phyloP scores from a whole-genome alignment of 2,797 vertebrate species.

The Amblyraja radiata region DNA sequence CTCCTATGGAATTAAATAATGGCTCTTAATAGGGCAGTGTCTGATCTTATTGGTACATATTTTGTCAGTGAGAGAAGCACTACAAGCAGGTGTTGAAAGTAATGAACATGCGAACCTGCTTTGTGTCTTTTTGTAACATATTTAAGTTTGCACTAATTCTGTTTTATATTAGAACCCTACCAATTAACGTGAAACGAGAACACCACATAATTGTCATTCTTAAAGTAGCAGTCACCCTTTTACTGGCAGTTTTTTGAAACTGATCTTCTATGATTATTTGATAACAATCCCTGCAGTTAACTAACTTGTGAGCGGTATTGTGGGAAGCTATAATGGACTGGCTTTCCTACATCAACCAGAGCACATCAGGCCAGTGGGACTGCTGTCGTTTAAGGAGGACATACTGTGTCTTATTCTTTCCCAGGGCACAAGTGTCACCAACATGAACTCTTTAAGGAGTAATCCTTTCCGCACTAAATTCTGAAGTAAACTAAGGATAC shows the following conservation, averaged over 20 bases:
- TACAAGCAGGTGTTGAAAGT: not conserved
- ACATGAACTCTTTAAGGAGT: conserved; percentile 16
- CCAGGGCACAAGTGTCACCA: not conserved
- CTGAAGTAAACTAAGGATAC: not conserved
- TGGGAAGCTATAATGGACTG: not conserved
- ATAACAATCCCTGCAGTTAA: not conserved
- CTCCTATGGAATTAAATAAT: not conserved
- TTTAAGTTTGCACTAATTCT: conserved; percentile 30
- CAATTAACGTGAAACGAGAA: not conserved
- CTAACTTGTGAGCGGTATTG: not conserved
- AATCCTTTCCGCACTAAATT: not conserved
- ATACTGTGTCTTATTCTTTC: not conserved
- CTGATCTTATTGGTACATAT: not conserved
- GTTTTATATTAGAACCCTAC: conserved; percentile 4
- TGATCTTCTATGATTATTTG: not conserved
- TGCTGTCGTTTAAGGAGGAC: not conserved
- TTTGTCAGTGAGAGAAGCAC: not conserved
- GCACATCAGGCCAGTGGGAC: not conserved
- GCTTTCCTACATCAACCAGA: not conserved
- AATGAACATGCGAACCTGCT: not conserved
- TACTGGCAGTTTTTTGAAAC: too few species aligned
- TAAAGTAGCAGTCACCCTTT: conserved; percentile 4
- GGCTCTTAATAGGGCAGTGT: not conserved
- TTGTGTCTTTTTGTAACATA: conserved; percentile 2
- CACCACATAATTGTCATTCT: not conserved